Conservation (phyloP, 2,797 vertebrate species). For the Cyclura pinguis region DNA sequence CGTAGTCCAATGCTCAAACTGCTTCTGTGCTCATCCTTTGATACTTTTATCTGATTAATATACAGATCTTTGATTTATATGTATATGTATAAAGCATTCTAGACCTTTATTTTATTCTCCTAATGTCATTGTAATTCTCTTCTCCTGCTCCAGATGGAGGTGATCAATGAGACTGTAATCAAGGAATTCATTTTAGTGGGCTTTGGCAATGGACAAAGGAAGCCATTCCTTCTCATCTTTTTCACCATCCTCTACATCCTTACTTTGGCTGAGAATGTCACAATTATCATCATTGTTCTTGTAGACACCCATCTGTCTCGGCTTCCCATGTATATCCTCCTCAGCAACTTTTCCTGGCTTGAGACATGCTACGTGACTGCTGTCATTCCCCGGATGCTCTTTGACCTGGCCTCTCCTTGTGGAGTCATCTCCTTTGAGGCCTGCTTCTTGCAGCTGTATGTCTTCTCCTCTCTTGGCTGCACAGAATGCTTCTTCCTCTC, state of each 20-base stretch:
- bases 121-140: not conserved
- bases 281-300: slow-evolving; percentile 45
- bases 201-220: not conserved
- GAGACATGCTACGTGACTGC: slow-evolving; percentile 63
- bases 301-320: slow-evolving; percentile 42
- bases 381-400: slow-evolving; percentile 66
- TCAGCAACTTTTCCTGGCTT: slow-evolving; percentile 66
- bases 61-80: too few relatives aligned
- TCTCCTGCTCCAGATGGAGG: not conserved
- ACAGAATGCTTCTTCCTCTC: slow-evolving; percentile 67
- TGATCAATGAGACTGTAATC: not conserved
- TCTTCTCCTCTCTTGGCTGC: slow-evolving; percentile 67
- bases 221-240: not conserved
- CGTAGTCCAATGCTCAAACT: too few relatives aligned
- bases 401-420: slow-evolving; percentile 44
- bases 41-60: too few relatives aligned
- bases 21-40: too few relatives aligned
- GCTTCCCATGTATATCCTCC: slow-evolving; percentile 58
- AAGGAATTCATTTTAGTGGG: slow-evolving; percentile 32
- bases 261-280: slow-evolving; percentile 52
- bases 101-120: too few relatives aligned
- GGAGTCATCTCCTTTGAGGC: slow-evolving; percentile 52
- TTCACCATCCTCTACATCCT: slow-evolving; percentile 34
- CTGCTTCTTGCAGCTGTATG: slow-evolving; percentile 39
- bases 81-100: too few relatives aligned